Conservation (phyloP, 92 coral and sea anemone species). For the Isaurus tuberculatus region DNA sequence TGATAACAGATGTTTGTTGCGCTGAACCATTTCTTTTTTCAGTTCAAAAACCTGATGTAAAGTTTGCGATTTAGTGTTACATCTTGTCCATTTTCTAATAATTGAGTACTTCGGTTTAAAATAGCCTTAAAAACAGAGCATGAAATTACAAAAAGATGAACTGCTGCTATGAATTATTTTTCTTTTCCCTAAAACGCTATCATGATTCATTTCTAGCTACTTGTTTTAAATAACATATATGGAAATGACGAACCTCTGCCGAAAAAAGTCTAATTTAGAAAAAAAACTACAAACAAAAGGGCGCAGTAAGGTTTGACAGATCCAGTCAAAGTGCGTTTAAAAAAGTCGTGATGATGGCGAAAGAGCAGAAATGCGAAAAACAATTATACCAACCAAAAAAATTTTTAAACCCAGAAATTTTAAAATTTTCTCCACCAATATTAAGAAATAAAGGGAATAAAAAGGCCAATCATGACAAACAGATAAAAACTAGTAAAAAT, state of each 20-base stretch:
- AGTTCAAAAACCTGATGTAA: not conserved
- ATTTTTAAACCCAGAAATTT: no score
- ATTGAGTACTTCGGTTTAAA: not conserved
- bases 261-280: not conserved
- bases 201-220: not conserved
- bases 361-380: not conserved
- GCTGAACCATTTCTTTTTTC: not conserved
- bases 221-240: not conserved
- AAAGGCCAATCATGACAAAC: not conserved
- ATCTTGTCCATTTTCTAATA: not conserved
- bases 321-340: not conserved
- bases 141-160: not conserved
- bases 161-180: not conserved
- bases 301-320: not conserved
- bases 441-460: not conserved
- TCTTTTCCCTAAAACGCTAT: not conserved
- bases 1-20: no score
- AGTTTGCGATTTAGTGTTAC: not conserved
- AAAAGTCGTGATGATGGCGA: not conserved
- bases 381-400: no score
- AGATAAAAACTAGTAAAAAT: not conserved
- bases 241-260: constrained; percentile 20
- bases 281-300: not conserved
- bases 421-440: no score
- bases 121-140: not conserved